A percentile compares a stretch with the other conserved stretches of the same genome.
Conservation (phyloP, 2,888 invertebrate genomes). For the Melanostoma mellinum region DNA sequence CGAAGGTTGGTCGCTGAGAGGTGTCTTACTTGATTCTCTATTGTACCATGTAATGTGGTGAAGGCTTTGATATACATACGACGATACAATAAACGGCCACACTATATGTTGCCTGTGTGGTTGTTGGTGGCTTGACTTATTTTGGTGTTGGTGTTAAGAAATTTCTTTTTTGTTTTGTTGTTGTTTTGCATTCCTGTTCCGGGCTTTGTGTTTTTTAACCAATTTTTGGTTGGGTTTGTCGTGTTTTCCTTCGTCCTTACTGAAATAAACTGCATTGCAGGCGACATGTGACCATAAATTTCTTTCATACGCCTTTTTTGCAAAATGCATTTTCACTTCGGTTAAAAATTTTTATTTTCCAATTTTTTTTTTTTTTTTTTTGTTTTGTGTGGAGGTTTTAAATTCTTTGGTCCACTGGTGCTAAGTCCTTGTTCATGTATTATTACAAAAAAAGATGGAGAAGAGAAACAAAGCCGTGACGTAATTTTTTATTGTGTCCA, state of each 20-base stretch:
- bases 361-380: slow-evolving; percentile 9
- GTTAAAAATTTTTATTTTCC: slow-evolving; percentile 38
- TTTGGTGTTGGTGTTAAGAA: slow-evolving; percentile 51
- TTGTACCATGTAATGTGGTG: slow-evolving; percentile 57
- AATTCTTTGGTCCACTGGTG: slow-evolving; percentile 50
- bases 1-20: slow-evolving; percentile 23
- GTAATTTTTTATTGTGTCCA: slow-evolving; percentile 62
- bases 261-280: slow-evolving; percentile 70
- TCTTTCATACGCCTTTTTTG: slow-evolving; percentile 65
- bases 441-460: slow-evolving; percentile 44
- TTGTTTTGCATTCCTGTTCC: slow-evolving; percentile 28
- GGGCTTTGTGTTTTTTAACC: slow-evolving; percentile 40
- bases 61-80: slow-evolving; percentile 29
- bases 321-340: slow-evolving; percentile 63
- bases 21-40: slow-evolving; percentile 39
- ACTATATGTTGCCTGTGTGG: slow-evolving; percentile 7
- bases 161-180: slow-evolving; percentile 22
- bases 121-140: slow-evolving; percentile 19
- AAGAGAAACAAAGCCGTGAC: slow-evolving; percentile 53
- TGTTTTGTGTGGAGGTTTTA: slow-evolving; percentile 8
- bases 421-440: slow-evolving; percentile 65
- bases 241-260: slow-evolving; percentile 47
- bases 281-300: slow-evolving; percentile 71
- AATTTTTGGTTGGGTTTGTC: slow-evolving; percentile 59
- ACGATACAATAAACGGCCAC: slow-evolving; percentile 21